phyloP scores from a whole-genome alignment of 2,113 vertebrate species.

The Silurus meridionalis region DNA sequence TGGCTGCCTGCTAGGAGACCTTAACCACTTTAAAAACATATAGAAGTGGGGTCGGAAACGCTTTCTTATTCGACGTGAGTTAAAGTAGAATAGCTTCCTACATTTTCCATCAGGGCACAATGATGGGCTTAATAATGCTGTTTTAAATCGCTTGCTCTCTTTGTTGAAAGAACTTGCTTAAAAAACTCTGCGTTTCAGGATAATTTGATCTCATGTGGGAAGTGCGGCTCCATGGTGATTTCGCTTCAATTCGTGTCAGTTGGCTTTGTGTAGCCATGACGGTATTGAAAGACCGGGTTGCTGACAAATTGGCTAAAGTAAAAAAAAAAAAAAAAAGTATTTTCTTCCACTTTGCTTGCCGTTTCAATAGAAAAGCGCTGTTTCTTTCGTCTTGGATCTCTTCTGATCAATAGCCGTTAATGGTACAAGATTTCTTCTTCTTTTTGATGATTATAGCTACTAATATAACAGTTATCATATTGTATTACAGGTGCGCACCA shows the following conservation, averaged over 20 bases:
- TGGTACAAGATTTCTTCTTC: not conserved
- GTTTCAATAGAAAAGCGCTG: not conserved
- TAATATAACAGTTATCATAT: not conserved
- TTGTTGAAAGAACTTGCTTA: not conserved
- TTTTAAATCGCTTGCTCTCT: not conserved
- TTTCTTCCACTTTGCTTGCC: not conserved
- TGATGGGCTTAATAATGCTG: not conserved
- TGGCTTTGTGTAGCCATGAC: not conserved
- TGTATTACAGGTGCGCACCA: not conserved
- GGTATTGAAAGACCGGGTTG: not conserved
- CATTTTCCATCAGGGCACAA: not conserved
- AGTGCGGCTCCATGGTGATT: not conserved
- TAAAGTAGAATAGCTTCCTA: not conserved
- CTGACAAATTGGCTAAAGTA: not conserved
- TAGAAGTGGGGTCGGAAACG: not conserved
- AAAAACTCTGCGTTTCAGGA: not conserved
- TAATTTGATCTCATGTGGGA: slow-evolving; percentile 23
- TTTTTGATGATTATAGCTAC: not conserved
- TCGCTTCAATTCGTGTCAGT: not conserved
- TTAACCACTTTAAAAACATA: not conserved
- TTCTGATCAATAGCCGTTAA: not conserved
- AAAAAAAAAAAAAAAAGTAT: not conserved
- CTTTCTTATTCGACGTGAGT: not conserved
- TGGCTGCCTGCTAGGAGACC: not conserved
- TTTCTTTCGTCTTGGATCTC: not conserved